Conservation (phyloP, 2,888 invertebrate genomes). For the Dysmachus trigonus region DNA sequence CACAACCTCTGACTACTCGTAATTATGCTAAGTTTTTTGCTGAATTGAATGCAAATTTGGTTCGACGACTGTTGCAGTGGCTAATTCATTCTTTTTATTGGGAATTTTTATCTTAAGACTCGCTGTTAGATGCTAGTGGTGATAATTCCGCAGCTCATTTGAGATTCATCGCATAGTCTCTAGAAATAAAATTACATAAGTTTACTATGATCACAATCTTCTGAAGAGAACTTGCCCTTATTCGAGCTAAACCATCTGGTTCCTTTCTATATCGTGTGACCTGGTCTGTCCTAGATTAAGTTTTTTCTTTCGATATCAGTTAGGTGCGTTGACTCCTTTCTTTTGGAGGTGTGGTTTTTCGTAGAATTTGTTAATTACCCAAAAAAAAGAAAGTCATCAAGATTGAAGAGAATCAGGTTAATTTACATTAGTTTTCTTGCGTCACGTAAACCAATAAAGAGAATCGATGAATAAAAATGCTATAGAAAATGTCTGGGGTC, state of each 20-base stretch:
- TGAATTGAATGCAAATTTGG: neutral
- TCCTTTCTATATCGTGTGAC: neutral
- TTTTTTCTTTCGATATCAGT: neutral
- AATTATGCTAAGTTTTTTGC: neutral
- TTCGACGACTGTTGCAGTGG: neutral
- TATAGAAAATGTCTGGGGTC: neutral
- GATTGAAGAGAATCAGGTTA: neutral
- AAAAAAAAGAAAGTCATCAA: neutral
- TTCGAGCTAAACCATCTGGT: neutral
- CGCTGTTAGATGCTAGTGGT: neutral
- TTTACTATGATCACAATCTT: neutral
- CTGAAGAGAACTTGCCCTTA: neutral
- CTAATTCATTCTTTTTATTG: neutral
- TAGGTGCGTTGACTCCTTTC: neutral
- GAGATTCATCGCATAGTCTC: neutral
- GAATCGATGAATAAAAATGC: neutral
- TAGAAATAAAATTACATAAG: neutral
- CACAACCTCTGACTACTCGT: neutral
- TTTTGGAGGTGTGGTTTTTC: neutral
- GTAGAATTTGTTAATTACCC: neutral
- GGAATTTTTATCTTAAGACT: neutral
- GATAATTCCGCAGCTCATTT: neutral
- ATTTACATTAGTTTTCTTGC: neutral
- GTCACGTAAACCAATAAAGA: neutral
- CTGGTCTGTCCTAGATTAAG: neutral